Conservation (phyloP, 2,113 vertebrate species). For the Neofelis nebulosa region DNA sequence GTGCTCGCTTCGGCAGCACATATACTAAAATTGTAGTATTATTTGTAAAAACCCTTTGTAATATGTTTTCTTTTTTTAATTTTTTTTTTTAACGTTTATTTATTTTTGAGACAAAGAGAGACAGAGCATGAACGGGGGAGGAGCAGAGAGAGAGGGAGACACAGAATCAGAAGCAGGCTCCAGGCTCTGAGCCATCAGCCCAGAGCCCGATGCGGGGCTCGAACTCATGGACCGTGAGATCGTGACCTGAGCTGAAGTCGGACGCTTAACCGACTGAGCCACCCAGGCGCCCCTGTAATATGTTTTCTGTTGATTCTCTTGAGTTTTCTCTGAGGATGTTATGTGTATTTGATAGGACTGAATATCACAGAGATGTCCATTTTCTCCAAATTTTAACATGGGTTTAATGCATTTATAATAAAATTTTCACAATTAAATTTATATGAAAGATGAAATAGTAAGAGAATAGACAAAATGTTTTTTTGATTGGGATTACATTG, state of each 20-base stretch:
- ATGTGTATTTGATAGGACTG: not conserved
- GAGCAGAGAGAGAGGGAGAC: too few relatives aligned
- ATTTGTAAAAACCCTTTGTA: not conserved
- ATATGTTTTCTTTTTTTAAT: not conserved
- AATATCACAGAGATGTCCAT: not conserved
- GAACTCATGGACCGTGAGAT: too few relatives aligned
- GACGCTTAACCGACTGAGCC: too few relatives aligned
- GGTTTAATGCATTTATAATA: not conserved
- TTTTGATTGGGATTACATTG: not conserved
- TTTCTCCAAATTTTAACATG: conserved; percentile 26
- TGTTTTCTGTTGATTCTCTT: not conserved
- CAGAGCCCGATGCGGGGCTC: too few relatives aligned
- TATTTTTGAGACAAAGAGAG: too few relatives aligned
- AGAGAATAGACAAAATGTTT: not conserved
- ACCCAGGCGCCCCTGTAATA: too few relatives aligned
- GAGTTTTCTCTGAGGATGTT: not conserved
- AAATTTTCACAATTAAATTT: not conserved
- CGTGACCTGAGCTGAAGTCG: too few relatives aligned
- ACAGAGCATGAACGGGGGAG: too few relatives aligned
- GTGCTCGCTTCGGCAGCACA: too few relatives aligned
- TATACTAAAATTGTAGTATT: not conserved
- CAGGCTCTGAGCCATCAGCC: too few relatives aligned
- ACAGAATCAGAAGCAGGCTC: too few relatives aligned
- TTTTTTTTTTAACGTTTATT: too few relatives aligned
- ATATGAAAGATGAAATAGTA: not conserved